phyloP scores from a whole-genome alignment of 2,113 vertebrate genomes.

The Gorsachius goisagi region DNA sequence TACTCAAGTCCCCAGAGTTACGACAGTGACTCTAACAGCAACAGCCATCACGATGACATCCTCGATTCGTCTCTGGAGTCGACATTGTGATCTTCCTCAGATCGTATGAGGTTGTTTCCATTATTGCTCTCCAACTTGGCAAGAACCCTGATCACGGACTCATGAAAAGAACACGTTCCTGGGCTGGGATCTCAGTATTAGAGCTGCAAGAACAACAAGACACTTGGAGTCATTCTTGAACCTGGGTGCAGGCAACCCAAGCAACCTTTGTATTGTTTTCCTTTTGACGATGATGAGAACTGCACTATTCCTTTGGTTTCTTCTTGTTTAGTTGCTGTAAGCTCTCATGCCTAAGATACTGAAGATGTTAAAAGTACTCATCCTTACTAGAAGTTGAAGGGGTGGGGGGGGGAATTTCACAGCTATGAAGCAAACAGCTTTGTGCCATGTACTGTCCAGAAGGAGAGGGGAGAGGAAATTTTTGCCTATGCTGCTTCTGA shows the following conservation, averaged over 20 bases:
- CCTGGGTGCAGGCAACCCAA: slow-evolving; percentile 83
- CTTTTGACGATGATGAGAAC: slow-evolving; percentile 53
- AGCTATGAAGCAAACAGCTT: slow-evolving; percentile 65
- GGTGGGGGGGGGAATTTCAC: background rate
- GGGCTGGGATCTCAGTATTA: slow-evolving; percentile 56
- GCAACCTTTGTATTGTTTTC: slow-evolving; percentile 49
- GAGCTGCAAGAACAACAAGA: slow-evolving; percentile 70
- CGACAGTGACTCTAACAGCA: slow-evolving; percentile 97
- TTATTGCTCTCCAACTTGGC: background rate
- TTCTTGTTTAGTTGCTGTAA: slow-evolving; percentile 79
- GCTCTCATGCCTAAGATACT: slow-evolving; percentile 76
- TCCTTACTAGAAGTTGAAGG: background rate
- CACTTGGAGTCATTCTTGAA: slow-evolving; percentile 67
- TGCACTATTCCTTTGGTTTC: slow-evolving; percentile 73
- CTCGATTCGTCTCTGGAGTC: slow-evolving; percentile 95
- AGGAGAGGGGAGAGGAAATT: background rate
- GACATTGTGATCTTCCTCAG: slow-evolving; percentile 78
- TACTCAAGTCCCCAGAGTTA: slow-evolving; percentile 97
- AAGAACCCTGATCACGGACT: background rate
- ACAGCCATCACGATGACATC: slow-evolving; percentile 94
- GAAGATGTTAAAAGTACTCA: slow-evolving; percentile 55
- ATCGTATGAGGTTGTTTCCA: background rate
- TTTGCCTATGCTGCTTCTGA: slow-evolving; percentile 56
- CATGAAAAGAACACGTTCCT: slow-evolving; percentile 3
- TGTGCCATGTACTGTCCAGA: slow-evolving; percentile 63